Percentiles rank a stretch among this genome's conserved stretches.
These are phyloP conservation scores for Tortricodes alternella DNA, from an alignment of 2,888 invertebrate genomes.

Conservation along the genomic window DNA sequence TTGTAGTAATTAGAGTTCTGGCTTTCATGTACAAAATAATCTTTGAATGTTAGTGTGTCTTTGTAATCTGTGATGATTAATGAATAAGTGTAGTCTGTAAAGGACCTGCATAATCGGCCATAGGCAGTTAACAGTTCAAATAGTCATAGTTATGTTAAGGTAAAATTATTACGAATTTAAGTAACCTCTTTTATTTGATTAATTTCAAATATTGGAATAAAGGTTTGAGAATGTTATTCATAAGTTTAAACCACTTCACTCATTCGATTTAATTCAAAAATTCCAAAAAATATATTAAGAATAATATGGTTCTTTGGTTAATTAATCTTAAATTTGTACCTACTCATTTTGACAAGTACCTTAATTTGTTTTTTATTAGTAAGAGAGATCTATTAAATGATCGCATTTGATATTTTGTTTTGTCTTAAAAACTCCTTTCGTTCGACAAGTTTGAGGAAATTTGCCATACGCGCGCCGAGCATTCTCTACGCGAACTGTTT, in stretches of 20 bases:
- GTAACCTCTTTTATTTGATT: constrained; percentile 8
- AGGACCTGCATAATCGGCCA: constrained; percentile 50
- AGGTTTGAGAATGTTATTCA: no score
- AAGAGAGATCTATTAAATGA: constrained; percentile 15
- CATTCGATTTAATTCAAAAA: constrained; percentile 15
- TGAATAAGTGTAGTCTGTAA: constrained; percentile 60
- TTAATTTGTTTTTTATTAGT: constrained; percentile 6
- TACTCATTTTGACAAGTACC: constrained; percentile 20
- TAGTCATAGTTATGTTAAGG: constrained; percentile 33
- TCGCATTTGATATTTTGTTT: not conserved
- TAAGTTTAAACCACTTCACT: constrained; percentile 17
- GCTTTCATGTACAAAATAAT: constrained; percentile 11
- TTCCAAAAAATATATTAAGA: constrained; percentile 9
- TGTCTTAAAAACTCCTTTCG: no score
- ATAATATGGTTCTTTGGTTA: constrained; percentile 9
- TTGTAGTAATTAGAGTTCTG: not conserved
- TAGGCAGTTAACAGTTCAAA: constrained; percentile 54
- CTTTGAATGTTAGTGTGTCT: constrained; percentile 27
- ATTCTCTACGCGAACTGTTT: no score
- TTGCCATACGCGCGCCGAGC: no score
- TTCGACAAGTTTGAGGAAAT: no score
- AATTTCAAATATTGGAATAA: no score
- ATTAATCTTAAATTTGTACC: constrained; percentile 19
- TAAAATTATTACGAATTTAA: constrained; percentile 28
- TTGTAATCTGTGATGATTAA: constrained; percentile 72